phyloP scores from a whole-genome alignment of 2,113 vertebrate species.

The Pogonocichla stellata region DNA sequence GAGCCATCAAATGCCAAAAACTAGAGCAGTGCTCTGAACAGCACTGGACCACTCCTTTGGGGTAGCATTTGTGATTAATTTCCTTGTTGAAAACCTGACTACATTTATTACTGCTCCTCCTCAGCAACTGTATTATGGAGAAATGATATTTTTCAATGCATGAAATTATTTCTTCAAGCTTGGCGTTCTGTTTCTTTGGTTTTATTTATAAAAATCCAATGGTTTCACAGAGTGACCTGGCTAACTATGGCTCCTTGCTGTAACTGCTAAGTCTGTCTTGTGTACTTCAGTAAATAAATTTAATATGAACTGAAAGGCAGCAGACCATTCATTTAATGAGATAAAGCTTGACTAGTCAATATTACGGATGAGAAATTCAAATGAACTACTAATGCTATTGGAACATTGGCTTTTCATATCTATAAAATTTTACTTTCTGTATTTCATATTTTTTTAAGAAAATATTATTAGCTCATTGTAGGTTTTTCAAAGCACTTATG shows the following conservation, averaged over 20 bases:
- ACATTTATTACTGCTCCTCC: neutral
- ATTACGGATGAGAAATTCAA: neutral
- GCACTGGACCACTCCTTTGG: neutral
- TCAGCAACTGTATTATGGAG: neutral
- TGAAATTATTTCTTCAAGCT: neutral
- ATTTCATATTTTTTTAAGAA: neutral
- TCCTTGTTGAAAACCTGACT: neutral
- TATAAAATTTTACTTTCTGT: neutral
- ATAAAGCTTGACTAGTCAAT: neutral
- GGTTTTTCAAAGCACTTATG: neutral
- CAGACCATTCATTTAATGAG: neutral
- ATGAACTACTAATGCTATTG: neutral
- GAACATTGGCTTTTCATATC: neutral
- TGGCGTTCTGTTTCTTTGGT: neutral
- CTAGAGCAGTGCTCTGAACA: neutral
- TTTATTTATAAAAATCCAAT: neutral
- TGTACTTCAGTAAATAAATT: neutral
- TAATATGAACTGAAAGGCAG: neutral
- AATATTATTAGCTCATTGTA: neutral
- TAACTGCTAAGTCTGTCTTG: neutral
- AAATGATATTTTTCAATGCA: neutral
- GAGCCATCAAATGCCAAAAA: accelerated
- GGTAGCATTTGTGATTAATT: neutral
- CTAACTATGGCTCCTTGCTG: neutral
- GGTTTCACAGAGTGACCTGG: neutral